Percentiles rank a stretch among this genome's conserved stretches.
These are phyloP conservation scores for Epinotia brunnichana DNA, from an alignment of 2,888 invertebrate species.

Conservation along the genomic window DNA sequence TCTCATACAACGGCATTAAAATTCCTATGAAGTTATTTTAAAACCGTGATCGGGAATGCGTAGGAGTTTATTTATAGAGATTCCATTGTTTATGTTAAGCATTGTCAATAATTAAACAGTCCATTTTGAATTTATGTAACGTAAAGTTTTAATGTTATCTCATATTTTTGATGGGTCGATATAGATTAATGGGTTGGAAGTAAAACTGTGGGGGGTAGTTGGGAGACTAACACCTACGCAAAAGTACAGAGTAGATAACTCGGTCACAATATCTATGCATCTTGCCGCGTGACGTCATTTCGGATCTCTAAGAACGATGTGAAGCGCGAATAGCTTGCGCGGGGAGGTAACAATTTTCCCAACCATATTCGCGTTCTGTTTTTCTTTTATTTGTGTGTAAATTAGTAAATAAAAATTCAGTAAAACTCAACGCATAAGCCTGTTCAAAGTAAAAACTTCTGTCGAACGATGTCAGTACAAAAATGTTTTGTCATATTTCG, in stretches of 20 bases:
- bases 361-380: no score
- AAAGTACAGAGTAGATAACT: no score
- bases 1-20: background rate
- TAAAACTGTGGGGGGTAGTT: constrained; percentile 5
- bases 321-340: no score
- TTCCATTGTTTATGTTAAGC: constrained; percentile 37
- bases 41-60: constrained; percentile 1
- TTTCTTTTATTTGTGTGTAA: no score
- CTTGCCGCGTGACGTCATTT: no score
- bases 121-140: constrained; percentile 17
- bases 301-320: no score
- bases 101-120: constrained; percentile 41
- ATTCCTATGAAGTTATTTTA: background rate
- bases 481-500: background rate
- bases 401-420: no score
- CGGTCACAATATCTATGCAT: no score
- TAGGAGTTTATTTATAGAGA: constrained; percentile 38
- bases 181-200: constrained; percentile 21
- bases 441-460: background rate
- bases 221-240: background rate
- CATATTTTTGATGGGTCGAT: constrained; percentile 32
- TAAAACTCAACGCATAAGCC: no score
- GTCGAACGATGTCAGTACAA: background rate
- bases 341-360: no score
- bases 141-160: constrained; percentile 25